phyloP scores from a whole-genome alignment of 2,888 invertebrate species.

The Epirrita christyi region DNA sequence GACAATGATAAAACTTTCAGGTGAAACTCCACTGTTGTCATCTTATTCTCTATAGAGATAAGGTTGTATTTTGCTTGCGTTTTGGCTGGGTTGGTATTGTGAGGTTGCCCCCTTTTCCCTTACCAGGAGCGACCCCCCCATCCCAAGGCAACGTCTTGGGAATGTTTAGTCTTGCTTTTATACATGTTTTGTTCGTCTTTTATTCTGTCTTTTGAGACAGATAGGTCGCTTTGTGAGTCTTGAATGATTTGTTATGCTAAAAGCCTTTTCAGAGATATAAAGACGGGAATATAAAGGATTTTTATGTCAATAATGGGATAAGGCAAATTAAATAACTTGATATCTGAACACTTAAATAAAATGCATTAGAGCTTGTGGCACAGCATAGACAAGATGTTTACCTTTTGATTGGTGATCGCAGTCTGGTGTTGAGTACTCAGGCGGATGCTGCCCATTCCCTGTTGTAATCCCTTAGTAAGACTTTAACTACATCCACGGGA shows the following conservation, averaged over 20 bases:
- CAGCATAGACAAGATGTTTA: no score
- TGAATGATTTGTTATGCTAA: slow-evolving; percentile 37
- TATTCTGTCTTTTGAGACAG: slow-evolving; percentile 68
- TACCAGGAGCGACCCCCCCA: slow-evolving; percentile 37
- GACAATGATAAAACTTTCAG: slow-evolving; percentile 44
- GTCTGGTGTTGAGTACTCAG: no score
- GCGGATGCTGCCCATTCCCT: no score
- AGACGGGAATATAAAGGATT: slow-evolving; percentile 19
- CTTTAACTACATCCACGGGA: no score
- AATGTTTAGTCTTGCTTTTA: slow-evolving; percentile 75
- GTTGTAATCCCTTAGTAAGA: no score
- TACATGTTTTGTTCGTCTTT: slow-evolving; percentile 77
- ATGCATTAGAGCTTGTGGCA: no score
- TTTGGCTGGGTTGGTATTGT: slow-evolving; percentile 24
- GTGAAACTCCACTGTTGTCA: background rate
- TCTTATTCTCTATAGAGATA: slow-evolving; percentile 32
- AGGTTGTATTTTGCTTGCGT: slow-evolving; percentile 41
- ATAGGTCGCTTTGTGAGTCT: slow-evolving; percentile 45
- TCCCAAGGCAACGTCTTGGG: slow-evolving; percentile 72
- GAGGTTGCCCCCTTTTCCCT: slow-evolving; percentile 46
- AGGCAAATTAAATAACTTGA: background rate
- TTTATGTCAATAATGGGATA: slow-evolving; percentile 24
- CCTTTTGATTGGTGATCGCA: no score
- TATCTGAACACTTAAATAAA: no score
- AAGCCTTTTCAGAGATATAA: slow-evolving; percentile 33